A percentile compares a stretch with the other conserved stretches of the same genome.
Conservation (phyloP, 23 tunicate species). For the Pegea sp. region DNA sequence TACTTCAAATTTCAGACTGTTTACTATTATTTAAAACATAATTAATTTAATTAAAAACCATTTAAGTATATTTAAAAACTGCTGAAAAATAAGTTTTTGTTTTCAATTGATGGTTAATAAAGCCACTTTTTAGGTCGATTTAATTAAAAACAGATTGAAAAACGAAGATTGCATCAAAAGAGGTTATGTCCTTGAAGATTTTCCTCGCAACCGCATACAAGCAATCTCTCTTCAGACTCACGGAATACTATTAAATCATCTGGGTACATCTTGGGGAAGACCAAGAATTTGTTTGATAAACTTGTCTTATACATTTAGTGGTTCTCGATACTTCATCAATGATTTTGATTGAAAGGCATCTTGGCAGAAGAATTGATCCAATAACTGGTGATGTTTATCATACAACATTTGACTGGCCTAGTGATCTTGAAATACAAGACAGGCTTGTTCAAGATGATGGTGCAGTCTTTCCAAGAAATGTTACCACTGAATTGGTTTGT, state of each 20-base stretch:
- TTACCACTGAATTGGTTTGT: no score
- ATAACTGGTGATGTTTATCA: constrained; percentile 88
- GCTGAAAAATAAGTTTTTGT: not conserved
- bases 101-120: no score
- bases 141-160: constrained; percentile 28
- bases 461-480: no score
- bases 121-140: constrained; percentile 26
- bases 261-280: constrained; percentile 13
- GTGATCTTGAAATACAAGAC: constrained; percentile 63
- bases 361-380: constrained; percentile 80
- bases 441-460: constrained; percentile 58
- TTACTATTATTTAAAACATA: no score
- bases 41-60: no score
- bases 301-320: not conserved
- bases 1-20: no score
- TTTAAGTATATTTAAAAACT: not conserved
- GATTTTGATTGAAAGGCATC: constrained; percentile 69
- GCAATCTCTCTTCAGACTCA: constrained; percentile 37
- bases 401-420: constrained; percentile 95
- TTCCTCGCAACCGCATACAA: constrained; percentile 59
- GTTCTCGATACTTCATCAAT: constrained; percentile 35
- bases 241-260: constrained; percentile 42
- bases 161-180: constrained; percentile 56
- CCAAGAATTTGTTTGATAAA: not conserved
- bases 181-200: constrained; percentile 71